Percentiles rank a stretch among this genome's conserved stretches.
Evolutionary conservation across 1,140 invertebrate genomes (phyloP).

Genomic region (Drosophila mojavensis): DNA sequence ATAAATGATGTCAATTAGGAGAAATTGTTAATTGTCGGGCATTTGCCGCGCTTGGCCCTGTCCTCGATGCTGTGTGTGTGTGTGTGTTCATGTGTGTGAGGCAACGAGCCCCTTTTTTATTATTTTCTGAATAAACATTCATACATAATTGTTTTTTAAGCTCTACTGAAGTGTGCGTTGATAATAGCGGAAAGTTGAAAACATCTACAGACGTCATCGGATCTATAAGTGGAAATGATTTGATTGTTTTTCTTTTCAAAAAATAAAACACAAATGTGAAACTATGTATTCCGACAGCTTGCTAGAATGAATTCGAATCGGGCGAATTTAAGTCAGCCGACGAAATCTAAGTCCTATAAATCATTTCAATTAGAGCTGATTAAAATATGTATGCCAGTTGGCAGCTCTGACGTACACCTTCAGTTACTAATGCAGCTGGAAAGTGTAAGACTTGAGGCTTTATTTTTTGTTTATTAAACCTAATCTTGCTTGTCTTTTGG

Average conservation of each 20-base stretch:
- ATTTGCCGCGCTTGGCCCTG: conserved; percentile 48
- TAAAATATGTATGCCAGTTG: neutral
- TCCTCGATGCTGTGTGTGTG: conserved; percentile 42
- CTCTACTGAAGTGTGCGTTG: conserved; percentile 68
- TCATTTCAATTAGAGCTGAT: conserved; percentile 24
- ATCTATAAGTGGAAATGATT: conserved; percentile 14
- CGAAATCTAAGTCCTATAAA: conserved; percentile 29
- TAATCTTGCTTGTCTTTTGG: conserved; percentile 13
- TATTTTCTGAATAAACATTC: conserved; percentile 26
- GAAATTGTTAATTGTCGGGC: conserved; percentile 63
- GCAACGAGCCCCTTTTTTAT: conserved; percentile 67
- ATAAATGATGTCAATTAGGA: conserved; percentile 57
- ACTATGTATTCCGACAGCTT: conserved; percentile 4
- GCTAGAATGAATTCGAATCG: neutral
- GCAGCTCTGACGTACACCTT: conserved; percentile 27
- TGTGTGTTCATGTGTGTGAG: conserved; percentile 18
- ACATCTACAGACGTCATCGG: conserved; percentile 68
- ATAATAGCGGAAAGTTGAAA: conserved; percentile 56
- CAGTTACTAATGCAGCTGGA: neutral
- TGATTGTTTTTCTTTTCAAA: conserved; percentile 11
- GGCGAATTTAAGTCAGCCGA: conserved; percentile 16
- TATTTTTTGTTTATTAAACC: neutral
- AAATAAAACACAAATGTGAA: neutral
- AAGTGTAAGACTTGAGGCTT: neutral
- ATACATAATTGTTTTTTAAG: conserved; percentile 73